A percentile compares a stretch with the other conserved stretches of the same genome.
Conservation (phyloP, 37 sponge, comb jelly and placozoan genomes). For the Oopsacas minuta region DNA sequence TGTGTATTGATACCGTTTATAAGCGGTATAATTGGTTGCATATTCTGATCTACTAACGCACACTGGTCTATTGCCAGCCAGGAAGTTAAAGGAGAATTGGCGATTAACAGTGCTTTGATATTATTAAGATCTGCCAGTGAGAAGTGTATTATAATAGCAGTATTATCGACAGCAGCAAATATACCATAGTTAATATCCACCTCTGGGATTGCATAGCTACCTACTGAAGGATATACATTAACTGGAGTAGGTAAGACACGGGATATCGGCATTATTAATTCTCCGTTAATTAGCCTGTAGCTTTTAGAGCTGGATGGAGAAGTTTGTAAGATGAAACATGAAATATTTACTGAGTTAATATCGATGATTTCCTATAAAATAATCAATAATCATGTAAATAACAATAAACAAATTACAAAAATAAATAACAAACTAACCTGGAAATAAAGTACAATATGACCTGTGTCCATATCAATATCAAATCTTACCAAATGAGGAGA, state of each 20-base stretch:
- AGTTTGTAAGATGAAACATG: conserved; percentile 43
- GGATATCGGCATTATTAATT: neutral
- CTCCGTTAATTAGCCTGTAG: conserved; percentile 27
- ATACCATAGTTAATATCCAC: conserved; percentile 18
- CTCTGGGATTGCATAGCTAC: conserved; percentile 32
- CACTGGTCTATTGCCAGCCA: conserved; percentile 41
- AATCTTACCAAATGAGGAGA: conserved; percentile 36
- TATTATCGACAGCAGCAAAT: conserved; percentile 47
- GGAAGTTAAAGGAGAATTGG: conserved; percentile 41
- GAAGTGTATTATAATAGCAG: conserved; percentile 43
- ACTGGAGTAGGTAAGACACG: neutral
- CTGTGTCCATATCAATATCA: conserved; percentile 55
- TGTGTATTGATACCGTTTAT: conserved; percentile 48
- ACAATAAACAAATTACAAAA: neutral
- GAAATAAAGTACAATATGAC: conserved; percentile 34
- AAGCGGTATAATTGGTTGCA: conserved; percentile 37
- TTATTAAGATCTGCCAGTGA: conserved; percentile 57
- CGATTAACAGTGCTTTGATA: conserved; percentile 50
- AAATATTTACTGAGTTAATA: conserved; percentile 48
- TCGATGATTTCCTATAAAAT: conserved; percentile 57
- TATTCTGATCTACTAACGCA: conserved; percentile 50
- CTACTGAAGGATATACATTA: neutral
- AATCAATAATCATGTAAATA: neutral
- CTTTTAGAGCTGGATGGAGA: neutral
- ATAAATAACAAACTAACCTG: neutral